These are phyloP conservation scores for Gorsachius magnificus DNA, from an alignment of 2,797 vertebrate genomes.

Conservation along the genomic window DNA sequence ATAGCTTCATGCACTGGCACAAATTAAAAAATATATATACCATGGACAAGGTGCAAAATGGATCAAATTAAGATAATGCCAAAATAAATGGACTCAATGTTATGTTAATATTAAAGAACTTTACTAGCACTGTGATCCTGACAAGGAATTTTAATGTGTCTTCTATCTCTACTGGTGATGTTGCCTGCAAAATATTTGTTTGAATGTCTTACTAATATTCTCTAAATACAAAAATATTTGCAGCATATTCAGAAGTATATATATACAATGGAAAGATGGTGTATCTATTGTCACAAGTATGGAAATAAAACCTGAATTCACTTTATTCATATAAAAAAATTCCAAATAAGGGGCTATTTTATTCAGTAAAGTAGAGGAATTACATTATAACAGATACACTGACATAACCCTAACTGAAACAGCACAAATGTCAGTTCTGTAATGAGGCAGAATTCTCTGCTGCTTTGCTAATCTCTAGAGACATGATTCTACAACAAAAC, in stretches of 20 bases:
- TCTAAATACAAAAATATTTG: neutral
- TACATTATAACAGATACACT: constrained; percentile 15
- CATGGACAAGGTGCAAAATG: constrained; percentile 62
- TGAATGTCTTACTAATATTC: neutral
- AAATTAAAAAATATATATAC: constrained; percentile 57
- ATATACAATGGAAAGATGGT: neutral
- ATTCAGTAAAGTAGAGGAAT: neutral
- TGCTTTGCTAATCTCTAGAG: constrained; percentile 18
- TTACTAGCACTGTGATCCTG: neutral
- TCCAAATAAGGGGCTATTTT: neutral
- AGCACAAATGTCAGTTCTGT: neutral
- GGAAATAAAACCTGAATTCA: neutral
- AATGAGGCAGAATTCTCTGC: constrained; percentile 36
- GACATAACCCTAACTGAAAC: neutral
- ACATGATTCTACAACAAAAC: neutral
- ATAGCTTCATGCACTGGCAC: constrained; percentile 38
- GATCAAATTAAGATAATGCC: constrained; percentile 72
- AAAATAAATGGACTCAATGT: constrained; percentile 68
- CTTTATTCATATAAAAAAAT: neutral
- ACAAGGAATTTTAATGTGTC: constrained; percentile 7
- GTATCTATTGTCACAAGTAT: neutral
- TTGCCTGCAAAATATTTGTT: neutral
- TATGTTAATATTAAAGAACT: constrained; percentile 64
- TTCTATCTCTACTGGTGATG: neutral
- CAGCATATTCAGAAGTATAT: neutral